Evolutionary conservation across 2,797 vertebrate genomes (phyloP), one percentile per base, ranked within the genome.

Genomic region (Silurus aristotelis): DNA sequence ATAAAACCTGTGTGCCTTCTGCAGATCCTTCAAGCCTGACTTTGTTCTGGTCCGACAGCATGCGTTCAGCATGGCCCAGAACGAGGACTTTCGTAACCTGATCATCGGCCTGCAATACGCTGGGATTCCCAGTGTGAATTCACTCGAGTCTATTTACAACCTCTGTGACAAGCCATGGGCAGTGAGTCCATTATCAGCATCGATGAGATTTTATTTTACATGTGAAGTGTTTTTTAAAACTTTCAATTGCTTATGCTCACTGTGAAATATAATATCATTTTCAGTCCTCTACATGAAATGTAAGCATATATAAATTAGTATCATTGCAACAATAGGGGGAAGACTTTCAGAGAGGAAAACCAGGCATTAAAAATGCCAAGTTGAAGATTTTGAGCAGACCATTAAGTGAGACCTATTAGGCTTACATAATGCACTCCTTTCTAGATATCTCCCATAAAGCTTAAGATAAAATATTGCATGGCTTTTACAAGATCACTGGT

Each of bases 141-240:
- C 98, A 0, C 93, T 99, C 90, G 96, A 99, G 87, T 97, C 98
- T 63, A 97, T 99, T 92, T 99, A 97, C 92, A 99, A 97, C 94
- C 98, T 99, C 88, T 98, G 97, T 14, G 98, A 99, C 95, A 99
- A 99, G 89, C 98, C 98, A 0, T 99, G 98, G 98, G 98, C 98
- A 93, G 98, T 99, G 93, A 97, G 98, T 68, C 60, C 15, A 1
- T 25, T 86, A 58, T 67, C 27, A 46, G 22, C 78, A 52, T 55
- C 43, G 4, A 27, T 27, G 22, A 52, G 1, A 52, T 66, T 48
- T 66, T 14, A 31, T 67, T 80, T 25, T 68, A 31, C 31, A 31
- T 3, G 56, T n/a, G 27, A 70, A 56, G 60, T 60, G 55, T 20
- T 55, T 84, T 56, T 43, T 5, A 31, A 82, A 56, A 10, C 22